These are phyloP conservation scores for Caenorhabditis sp. DNA, from an alignment of 2,888 invertebrate species.

Conservation along the genomic window DNA sequence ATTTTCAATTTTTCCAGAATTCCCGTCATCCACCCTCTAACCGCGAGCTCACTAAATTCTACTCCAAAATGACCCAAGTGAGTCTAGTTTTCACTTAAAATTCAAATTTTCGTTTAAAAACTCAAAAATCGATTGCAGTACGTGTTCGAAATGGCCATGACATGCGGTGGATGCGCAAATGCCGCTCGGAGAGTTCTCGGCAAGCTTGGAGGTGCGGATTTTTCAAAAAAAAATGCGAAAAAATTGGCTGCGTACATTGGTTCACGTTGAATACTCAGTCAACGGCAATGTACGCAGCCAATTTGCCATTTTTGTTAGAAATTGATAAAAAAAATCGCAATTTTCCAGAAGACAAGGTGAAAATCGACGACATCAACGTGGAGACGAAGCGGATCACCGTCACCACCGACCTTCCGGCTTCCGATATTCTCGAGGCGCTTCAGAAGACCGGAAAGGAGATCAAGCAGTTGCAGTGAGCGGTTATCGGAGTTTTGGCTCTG, in stretches of 20 bases:
- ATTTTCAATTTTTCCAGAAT: too few species aligned
- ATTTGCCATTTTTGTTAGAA: too few species aligned
- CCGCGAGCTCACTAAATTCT: too few species aligned
- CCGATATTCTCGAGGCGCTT: slow-evolving; percentile 83
- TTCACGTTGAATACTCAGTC: too few species aligned
- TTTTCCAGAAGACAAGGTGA: slow-evolving; percentile 78
- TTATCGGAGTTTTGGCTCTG: too few species aligned
- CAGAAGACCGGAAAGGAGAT: slow-evolving; percentile 84
- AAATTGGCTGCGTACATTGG: too few species aligned
- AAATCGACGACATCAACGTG: slow-evolving; percentile 83
- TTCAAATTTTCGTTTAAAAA: neutral
- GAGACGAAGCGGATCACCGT: slow-evolving; percentile 83
- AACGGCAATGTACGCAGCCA: too few species aligned
- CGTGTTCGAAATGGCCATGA: slow-evolving; percentile 93
- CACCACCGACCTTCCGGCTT: slow-evolving; percentile 82
- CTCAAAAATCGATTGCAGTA: slow-evolving; percentile 47
- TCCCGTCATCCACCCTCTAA: too few species aligned
- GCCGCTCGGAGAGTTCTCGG: slow-evolving; percentile 92
- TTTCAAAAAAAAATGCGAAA: too few species aligned
- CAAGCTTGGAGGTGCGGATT: slow-evolving; percentile 87
- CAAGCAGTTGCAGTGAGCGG: slow-evolving; percentile 59
- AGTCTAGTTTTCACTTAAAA: too few species aligned
- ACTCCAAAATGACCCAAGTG: too few species aligned
- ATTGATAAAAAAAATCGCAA: neutral
- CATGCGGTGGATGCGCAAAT: slow-evolving; percentile 94